Conservation (phyloP, 2,113 vertebrate genomes). For the Synchiropus splendidus region DNA sequence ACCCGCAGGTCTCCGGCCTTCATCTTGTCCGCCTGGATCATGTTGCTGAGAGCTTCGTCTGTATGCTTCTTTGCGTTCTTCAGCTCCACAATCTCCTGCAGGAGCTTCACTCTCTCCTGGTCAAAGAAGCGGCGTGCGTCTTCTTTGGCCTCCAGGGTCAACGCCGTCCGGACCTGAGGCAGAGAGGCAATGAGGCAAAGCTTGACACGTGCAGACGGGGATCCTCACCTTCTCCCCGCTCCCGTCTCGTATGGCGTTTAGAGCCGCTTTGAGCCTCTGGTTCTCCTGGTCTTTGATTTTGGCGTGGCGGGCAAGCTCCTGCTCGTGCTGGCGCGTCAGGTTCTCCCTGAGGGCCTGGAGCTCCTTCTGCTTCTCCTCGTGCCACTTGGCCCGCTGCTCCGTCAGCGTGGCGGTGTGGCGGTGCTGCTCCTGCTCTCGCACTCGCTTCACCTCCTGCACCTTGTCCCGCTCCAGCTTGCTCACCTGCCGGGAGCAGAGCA, state of each 20-base stretch:
- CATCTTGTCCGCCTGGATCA: constrained; percentile 95
- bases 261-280: constrained; percentile 84
- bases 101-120: constrained; percentile 87
- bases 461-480: constrained; percentile 94
- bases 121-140: constrained; percentile 95
- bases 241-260: constrained; percentile 84
- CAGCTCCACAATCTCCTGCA: constrained; percentile 89
- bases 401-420: constrained; percentile 90
- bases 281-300: constrained; percentile 94
- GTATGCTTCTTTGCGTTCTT: constrained; percentile 89
- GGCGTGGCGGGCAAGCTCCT: constrained; percentile 83
- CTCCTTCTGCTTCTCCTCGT: constrained; percentile 96
- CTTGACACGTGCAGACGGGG: background rate
- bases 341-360: constrained; percentile 87
- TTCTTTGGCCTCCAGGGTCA: constrained; percentile 89
- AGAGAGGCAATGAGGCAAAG: background rate
- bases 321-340: constrained; percentile 91
- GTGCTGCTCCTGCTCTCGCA: constrained; percentile 93
- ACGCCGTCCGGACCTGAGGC: constrained; percentile 77
- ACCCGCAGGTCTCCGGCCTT: constrained; percentile 91
- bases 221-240: constrained; percentile 80
- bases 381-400: constrained; percentile 90
- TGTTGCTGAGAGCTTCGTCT: constrained; percentile 89
- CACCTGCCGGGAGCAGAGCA: constrained; percentile 66
- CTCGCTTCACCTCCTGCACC: constrained; percentile 89